These are phyloP conservation scores for Clarias macrocephalus DNA, from an alignment of 2,113 vertebrate species.

Conservation along the genomic window DNA sequence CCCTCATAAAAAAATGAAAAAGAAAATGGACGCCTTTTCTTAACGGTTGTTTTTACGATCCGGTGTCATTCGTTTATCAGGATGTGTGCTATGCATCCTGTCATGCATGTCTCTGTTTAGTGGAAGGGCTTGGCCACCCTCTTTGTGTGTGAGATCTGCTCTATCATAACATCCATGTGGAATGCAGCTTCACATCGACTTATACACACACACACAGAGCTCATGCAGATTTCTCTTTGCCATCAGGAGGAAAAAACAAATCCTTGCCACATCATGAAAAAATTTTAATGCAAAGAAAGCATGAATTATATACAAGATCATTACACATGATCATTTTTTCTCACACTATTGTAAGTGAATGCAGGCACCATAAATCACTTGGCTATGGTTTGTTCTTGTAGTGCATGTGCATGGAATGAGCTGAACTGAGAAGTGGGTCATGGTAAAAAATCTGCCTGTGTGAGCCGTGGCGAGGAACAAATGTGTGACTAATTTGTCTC, in stretches of 20 bases:
- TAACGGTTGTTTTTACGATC: neutral
- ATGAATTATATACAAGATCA: neutral
- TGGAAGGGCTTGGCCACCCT: slow-evolving; percentile 49
- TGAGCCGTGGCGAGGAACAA: slow-evolving; percentile 40
- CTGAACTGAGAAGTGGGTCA: slow-evolving; percentile 51
- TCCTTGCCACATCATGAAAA: slow-evolving; percentile 1
- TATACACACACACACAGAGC: neutral
- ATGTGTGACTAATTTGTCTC: slow-evolving; percentile 50
- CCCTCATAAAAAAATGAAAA: neutral
- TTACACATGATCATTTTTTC: neutral
- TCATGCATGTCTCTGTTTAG: slow-evolving; percentile 10
- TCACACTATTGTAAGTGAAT: neutral
- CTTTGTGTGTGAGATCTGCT: slow-evolving; percentile 53
- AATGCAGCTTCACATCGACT: slow-evolving; percentile 12
- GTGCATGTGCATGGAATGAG: slow-evolving; percentile 18
- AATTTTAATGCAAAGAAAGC: neutral
- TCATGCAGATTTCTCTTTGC: neutral
- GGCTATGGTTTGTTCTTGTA: neutral
- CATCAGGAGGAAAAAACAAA: neutral
- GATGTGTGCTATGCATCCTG: slow-evolving; percentile 13
- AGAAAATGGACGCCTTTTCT: slow-evolving; percentile 4
- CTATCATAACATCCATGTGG: slow-evolving; percentile 36
- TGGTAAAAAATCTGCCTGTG: slow-evolving; percentile 29
- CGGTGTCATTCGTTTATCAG: neutral
- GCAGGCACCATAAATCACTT: neutral